Evolutionary conservation across 2,888 invertebrate species (phyloP), one percentile per base, ranked within the genome.

Genomic region (Sinodicranocentrus sp.): DNA sequence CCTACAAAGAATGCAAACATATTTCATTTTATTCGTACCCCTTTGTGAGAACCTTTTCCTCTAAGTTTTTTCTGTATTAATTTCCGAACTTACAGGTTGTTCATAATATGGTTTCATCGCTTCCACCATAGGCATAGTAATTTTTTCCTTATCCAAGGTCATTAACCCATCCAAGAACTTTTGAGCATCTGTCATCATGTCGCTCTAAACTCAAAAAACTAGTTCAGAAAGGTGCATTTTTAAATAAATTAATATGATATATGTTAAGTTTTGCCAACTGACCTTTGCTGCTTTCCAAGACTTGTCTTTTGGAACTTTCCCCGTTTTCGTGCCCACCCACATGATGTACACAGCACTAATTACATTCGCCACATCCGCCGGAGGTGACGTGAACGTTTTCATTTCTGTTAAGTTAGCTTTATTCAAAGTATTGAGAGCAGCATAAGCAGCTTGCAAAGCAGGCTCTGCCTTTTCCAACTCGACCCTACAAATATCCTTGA

Each of bases 261-360:
- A n/a, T n/a, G n/a, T n/a, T n/a, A n/a, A n/a, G n/a, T n/a, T n/a
- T n/a, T n/a, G n/a, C n/a, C n/a, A n/a, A n/a, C n/a, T n/a, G n/a
- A n/a, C n/a, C n/a, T 98, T 98, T 23, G 96, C 96, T 10, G 97
- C 94, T 91, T 98, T 98, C 98, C 98, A 98, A 89, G 96, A 97
- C 86, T 96, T 93, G 90, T 98, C 98, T 90, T 98, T 98, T 0
- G 98, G 97, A 87, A 98, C 94, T 91, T 98, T 98, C 13, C 96
- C 97, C 76, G 93, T 94, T 6, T 95, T 95, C 8, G 96, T 91
- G 0, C 88, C 88, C 67, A 86, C 92, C 89, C 70, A 89, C 86
- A 85, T 63, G n/a, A 87, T 83, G 63, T 80, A 87, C 15, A 84
- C 86, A 19, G 87, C 89, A 68, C 80, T 43, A 48, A 86, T 77